Evolutionary conservation across 2,113 vertebrate genomes (phyloP), one percentile per base, ranked within the genome.

Genomic region (Indri indri): DNA sequence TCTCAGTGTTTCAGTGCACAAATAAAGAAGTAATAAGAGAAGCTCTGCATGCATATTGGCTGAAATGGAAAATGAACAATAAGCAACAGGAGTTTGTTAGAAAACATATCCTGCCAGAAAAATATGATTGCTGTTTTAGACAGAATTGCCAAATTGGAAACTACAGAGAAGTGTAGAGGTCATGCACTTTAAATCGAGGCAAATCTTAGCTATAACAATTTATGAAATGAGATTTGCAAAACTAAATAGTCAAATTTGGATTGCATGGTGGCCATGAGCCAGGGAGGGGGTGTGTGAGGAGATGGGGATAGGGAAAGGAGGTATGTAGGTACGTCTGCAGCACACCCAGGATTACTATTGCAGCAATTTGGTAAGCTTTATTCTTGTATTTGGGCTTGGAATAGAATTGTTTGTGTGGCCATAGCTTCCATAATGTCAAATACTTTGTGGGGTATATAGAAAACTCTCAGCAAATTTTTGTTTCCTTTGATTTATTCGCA

Each of bases 191-290:
- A 82, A 95, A 95, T 70, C 18, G 54, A 95, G n/a, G 77, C 27
- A 63, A 91, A 84, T 18, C 3, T 92, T 76, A 88, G 54, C 18
- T 42, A 94, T 16, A 66, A 54, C 68, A 87, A 91, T 93, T 95
- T 90, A 81, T 90, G 80, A 94, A 97, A 96, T 91, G 61, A 66
- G 47, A 96, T 94, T 97, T 94, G 22, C 16, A 91, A 96, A 91
- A 96, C 71, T 22, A 94, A 96, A 86, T n/a, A 87, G 66, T 91
- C 37, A 23, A 34, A 94, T 91, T 90, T n/a, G n/a, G n/a, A 87
- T 77, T 90, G 68, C 52, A 82, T 0, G 47, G 70, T 70, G 61
- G 42, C 40, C 63, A 47, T 5, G 47, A 61, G 57, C 52, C 61
- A 74, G 54, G 16, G 30, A 86, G 40, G 57, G 73, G 70, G n/a